Conservation (phyloP, 2,797 vertebrate species). For the Enteromius fasciolatus region DNA sequence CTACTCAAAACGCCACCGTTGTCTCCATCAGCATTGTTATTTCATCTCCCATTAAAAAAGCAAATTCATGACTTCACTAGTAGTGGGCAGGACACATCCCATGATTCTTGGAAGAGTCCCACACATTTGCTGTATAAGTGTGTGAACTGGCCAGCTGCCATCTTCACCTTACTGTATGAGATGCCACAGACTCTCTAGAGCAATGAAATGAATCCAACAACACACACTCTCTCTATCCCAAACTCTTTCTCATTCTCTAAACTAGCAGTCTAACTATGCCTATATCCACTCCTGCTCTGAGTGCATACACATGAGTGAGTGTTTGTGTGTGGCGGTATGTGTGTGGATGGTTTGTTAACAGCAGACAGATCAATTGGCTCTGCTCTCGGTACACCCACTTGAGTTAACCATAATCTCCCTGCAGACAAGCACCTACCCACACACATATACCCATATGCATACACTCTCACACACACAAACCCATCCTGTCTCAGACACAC, state of each 20-base stretch:
- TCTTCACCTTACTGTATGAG: slow-evolving; percentile 54
- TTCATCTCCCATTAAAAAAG: neutral
- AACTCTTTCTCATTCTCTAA: slow-evolving; percentile 20
- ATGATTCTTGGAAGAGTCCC: neutral
- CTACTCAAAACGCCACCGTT: neutral
- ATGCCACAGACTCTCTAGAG: slow-evolving; percentile 60
- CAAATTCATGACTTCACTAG: neutral
- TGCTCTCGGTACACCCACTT: slow-evolving; percentile 77
- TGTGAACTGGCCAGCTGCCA: slow-evolving; percentile 12
- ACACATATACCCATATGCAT: slow-evolving; percentile 33
- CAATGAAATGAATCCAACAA: slow-evolving; percentile 41
- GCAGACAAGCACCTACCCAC: slow-evolving; percentile 63
- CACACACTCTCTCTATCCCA: slow-evolving; percentile 61
- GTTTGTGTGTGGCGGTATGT: slow-evolving; percentile 32
- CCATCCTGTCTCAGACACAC: neutral
- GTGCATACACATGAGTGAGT: slow-evolving; percentile 29
- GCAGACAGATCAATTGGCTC: slow-evolving; percentile 80
- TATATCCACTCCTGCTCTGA: neutral
- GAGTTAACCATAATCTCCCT: slow-evolving; percentile 75
- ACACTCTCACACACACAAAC: slow-evolving; percentile 16
- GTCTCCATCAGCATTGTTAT: neutral
- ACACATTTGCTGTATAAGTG: slow-evolving; percentile 2
- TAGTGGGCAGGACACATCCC: neutral
- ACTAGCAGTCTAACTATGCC: slow-evolving; percentile 4
- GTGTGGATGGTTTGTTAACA: slow-evolving; percentile 74